Percentiles rank a stretch among this genome's conserved stretches.
These are phyloP conservation scores for Colaptes auratus DNA, from an alignment of 2,113 vertebrate species.

Conservation along the genomic window DNA sequence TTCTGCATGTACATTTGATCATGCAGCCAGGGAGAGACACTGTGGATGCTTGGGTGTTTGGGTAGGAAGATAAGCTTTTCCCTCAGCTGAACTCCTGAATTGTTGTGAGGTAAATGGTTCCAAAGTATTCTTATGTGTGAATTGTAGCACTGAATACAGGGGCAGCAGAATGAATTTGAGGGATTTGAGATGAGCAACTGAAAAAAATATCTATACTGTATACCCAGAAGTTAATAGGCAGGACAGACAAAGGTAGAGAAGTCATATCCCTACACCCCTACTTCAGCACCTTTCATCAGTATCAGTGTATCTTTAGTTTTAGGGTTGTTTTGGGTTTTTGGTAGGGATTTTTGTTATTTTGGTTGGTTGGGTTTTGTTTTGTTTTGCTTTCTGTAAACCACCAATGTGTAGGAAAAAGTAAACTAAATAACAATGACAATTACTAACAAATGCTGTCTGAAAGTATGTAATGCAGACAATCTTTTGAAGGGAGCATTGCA, in stretches of 20 bases:
- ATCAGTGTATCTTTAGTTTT: background rate
- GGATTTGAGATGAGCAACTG: background rate
- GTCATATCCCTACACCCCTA: background rate
- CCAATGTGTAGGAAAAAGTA: background rate
- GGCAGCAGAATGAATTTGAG: background rate
- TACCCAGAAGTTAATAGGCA: background rate
- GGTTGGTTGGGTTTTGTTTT: no score
- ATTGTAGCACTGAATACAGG: background rate
- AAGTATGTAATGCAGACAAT: background rate
- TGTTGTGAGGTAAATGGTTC: background rate
- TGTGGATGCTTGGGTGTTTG: background rate
- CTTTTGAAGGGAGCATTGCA: background rate
- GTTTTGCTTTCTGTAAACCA: background rate
- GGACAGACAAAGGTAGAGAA: background rate
- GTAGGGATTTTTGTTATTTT: no score
- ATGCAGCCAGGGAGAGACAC: accelerated
- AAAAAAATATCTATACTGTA: background rate
- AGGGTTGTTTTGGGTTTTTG: no score
- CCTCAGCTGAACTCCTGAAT: background rate
- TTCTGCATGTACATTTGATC: accelerated
- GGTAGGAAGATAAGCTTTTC: background rate
- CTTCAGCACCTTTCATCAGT: background rate
- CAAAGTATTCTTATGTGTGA: background rate
- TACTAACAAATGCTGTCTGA: background rate
- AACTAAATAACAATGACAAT: background rate